These are phyloP conservation scores for Callaeas wilsoni DNA, from an alignment of 2,113 vertebrate genomes.

Conservation along the genomic window DNA sequence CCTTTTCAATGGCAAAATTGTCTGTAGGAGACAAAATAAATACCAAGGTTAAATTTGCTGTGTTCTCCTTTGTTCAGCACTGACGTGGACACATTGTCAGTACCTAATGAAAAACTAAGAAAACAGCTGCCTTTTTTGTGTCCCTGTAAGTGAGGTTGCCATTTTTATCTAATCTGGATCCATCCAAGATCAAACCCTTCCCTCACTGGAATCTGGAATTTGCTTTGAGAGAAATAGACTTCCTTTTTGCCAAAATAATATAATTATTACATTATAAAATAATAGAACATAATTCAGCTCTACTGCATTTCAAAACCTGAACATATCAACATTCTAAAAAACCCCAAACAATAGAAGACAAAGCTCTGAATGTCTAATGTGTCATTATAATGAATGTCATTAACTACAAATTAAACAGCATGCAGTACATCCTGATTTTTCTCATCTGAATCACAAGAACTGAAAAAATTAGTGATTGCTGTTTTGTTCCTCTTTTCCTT, in stretches of 20 bases:
- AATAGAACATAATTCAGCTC: neutral
- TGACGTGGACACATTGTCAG: neutral
- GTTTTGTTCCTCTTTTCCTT: neutral
- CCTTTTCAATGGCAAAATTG: neutral
- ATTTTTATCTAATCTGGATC: neutral
- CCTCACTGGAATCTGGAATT: neutral
- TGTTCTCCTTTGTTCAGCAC: neutral
- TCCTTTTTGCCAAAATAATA: neutral
- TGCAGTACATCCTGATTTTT: neutral
- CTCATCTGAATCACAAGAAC: neutral
- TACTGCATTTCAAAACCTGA: neutral
- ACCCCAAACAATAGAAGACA: neutral
- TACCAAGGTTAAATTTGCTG: neutral
- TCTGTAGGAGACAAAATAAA: neutral
- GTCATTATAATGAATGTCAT: neutral
- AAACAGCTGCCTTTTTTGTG: neutral
- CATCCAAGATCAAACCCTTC: neutral
- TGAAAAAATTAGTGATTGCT: neutral
- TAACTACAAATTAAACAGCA: neutral
- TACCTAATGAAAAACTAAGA: neutral
- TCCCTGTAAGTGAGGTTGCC: neutral
- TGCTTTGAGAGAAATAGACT: neutral
- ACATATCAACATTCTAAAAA: neutral
- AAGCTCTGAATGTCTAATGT: neutral
- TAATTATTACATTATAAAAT: neutral